phyloP scores from a whole-genome alignment of 2,888 invertebrate species.

The Therioaphis trifolii region DNA sequence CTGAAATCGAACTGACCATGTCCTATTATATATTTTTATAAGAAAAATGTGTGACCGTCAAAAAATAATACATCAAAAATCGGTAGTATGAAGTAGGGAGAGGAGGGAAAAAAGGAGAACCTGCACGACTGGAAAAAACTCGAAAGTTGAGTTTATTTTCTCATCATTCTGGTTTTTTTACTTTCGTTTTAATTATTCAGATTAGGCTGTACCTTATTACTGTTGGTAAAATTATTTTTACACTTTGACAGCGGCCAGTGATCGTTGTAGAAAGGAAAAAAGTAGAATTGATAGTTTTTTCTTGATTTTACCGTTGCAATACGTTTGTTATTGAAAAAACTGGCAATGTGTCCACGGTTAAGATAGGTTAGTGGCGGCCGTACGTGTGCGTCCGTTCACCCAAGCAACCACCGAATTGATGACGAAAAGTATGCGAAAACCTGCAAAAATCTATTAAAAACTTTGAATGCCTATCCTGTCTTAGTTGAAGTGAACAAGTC shows the following conservation, averaged over 20 bases:
- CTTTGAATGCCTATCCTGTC: too few relatives aligned
- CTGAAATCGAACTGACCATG: too few relatives aligned
- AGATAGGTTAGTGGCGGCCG: conserved; percentile 12
- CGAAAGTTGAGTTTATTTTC: background rate
- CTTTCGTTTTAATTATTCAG: background rate
- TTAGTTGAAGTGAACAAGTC: too few relatives aligned
- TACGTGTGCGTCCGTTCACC: background rate
- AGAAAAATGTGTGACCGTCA: background rate
- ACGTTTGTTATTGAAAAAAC: background rate
- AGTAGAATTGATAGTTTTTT: background rate
- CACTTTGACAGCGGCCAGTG: background rate
- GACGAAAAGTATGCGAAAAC: background rate
- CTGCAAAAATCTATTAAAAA: too few relatives aligned
- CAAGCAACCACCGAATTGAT: too few relatives aligned
- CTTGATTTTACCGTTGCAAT: background rate
- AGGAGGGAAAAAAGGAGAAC: background rate
- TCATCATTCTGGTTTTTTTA: background rate
- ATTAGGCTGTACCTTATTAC: background rate
- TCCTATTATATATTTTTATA: background rate
- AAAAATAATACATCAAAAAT: too few relatives aligned
- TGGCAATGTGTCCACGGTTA: conserved; percentile 27
- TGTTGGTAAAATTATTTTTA: background rate
- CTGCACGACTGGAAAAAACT: background rate
- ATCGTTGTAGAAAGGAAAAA: background rate
- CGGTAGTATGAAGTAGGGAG: too few relatives aligned